Conservation (phyloP, 2,797 vertebrate genomes). For the Typhlichthys eigenmanni region DNA sequence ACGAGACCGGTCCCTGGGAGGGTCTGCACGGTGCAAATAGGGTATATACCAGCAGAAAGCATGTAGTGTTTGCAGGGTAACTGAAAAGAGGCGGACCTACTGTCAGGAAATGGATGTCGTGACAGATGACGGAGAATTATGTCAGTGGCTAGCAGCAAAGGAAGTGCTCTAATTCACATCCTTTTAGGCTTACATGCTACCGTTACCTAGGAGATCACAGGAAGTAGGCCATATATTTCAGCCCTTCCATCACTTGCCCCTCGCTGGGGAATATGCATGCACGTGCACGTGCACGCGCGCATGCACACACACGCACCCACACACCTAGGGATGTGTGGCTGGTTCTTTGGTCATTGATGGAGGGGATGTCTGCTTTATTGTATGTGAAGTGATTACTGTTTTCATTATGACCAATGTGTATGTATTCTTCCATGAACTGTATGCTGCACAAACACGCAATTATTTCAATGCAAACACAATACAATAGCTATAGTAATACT, state of each 20-base stretch:
- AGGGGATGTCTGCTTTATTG: too few species aligned
- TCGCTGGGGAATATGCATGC: slow-evolving; percentile 33
- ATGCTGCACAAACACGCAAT: too few species aligned
- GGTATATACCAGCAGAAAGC: too few species aligned
- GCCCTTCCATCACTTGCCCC: slow-evolving; percentile 25
- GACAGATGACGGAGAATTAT: background rate
- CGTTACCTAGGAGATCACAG: slow-evolving; percentile 62
- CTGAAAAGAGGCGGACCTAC: background rate
- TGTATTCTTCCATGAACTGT: too few species aligned
- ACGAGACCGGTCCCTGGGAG: too few species aligned
- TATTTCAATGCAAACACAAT: too few species aligned
- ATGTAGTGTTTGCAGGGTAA: background rate
- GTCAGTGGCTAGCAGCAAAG: too few species aligned
- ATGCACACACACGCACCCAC: slow-evolving; percentile 13
- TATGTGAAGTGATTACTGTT: too few species aligned
- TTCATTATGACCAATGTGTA: too few species aligned
- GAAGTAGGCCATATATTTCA: slow-evolving; percentile 55
- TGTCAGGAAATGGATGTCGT: background rate
- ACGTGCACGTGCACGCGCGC: slow-evolving; percentile 7
- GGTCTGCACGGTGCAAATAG: too few species aligned
- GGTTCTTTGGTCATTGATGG: too few species aligned
- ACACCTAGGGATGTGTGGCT: background rate
- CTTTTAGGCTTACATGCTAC: slow-evolving; percentile 40
- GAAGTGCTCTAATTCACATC: slow-evolving; percentile 16
- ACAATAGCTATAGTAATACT: too few species aligned